phyloP scores from a whole-genome alignment of 2,888 invertebrate species.

The Cheilosia pagana region DNA sequence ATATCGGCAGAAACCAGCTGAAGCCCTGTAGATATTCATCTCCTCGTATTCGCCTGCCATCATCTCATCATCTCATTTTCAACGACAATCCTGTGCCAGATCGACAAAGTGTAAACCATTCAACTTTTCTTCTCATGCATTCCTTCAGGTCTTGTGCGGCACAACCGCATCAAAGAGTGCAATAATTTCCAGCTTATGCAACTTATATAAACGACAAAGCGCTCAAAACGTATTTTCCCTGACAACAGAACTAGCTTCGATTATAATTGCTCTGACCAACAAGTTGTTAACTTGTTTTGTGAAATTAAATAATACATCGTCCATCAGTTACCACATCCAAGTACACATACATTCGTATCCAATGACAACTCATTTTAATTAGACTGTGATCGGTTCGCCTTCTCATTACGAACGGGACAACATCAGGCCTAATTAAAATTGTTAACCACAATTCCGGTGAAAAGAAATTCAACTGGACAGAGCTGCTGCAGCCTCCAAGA shows the following conservation, averaged over 20 bases:
- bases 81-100: no score
- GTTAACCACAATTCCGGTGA: not conserved
- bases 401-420: not conserved
- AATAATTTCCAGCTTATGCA: conserved; percentile 1
- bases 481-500: not conserved
- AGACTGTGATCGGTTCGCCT: no score
- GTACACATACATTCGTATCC: no score
- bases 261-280: conserved; percentile 6
- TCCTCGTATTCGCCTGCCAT: no score
- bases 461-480: conserved; percentile 1
- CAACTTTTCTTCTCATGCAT: not conserved
- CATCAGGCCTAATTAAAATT: conserved; percentile 7
- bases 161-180: not conserved
- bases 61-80: no score
- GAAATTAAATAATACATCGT: conserved; percentile 8
- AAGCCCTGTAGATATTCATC: no score
- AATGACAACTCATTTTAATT: no score
- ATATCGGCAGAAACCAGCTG: no score
- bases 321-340: no score
- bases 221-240: not conserved
- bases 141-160: not conserved
- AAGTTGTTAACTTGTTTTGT: not conserved
- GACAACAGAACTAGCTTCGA: not conserved
- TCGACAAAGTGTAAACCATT: not conserved
- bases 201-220: not conserved